Evolutionary conservation across 1,140 invertebrate species (phyloP), one percentile per base, ranked within the genome.

Genomic region (Euura lappo): DNA sequence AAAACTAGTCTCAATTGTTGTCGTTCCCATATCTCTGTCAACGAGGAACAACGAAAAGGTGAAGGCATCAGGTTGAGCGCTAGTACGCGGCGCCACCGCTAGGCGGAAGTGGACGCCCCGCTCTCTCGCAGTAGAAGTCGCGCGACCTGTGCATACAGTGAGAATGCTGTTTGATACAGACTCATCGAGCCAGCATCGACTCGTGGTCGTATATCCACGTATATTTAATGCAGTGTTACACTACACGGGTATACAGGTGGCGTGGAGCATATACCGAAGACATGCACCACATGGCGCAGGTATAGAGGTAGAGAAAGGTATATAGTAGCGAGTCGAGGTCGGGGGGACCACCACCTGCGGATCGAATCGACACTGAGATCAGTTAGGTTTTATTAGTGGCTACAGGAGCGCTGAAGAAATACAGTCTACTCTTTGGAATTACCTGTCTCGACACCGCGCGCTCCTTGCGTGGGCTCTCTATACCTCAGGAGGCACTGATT

Each of bases 381-480:
- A 60, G 51, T 60, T 60, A 60, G 51, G 51, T 60, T 60, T 60
- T 60, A 60, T 60, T 60, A 60, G 51, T 60, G 3, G 51, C 51
- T 11, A n/a, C 28, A 28, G 51, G 51, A 60, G 51, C 6, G 51
- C 3, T 60, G 51, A n/a, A 11, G 51, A 60, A 60, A n/a, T 60
- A 60, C 51, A 8, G 13, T 60, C 13, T 8, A 8, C 51, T n/a
- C 51, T 60, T n/a, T 11, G 13, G 51, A 60, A 60, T 60, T 60
- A 60, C 51, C 51, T 60, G 51, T 60, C 51, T n/a, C 51, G 51
- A 60, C 51, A 60, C 13, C 51, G 51, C 13, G 51, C 51, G 13
- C 8, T 8, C 51, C 51, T 28, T 28, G 28, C 28, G 28, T 28
- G 28, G 28, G 28, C 1, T 28, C 28, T 28, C 28, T 28, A 28